Conservation (phyloP, 2,888 invertebrate species). For the Monoplex corrugatus region DNA sequence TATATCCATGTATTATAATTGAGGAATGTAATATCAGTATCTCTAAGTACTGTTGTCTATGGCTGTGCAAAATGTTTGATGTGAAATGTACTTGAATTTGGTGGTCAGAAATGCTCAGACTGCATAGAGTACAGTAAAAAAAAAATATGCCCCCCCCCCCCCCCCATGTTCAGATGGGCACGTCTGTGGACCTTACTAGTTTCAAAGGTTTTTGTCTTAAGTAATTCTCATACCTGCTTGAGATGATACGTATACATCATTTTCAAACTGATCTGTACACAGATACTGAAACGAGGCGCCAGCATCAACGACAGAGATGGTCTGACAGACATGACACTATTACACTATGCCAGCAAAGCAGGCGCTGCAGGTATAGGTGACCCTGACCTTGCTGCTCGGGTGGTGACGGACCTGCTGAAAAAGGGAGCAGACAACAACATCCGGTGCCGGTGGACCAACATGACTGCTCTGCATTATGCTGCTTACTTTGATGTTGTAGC, state of each 20-base stretch:
- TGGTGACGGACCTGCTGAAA: conserved; percentile 73
- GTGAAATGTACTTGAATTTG: too few species aligned
- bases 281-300: conserved; percentile 82
- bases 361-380: conserved; percentile 82
- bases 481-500: conserved; percentile 83
- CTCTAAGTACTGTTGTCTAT: too few species aligned
- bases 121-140: too few species aligned
- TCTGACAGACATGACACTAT: conserved; percentile 83
- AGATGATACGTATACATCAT: too few species aligned
- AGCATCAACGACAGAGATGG: conserved; percentile 83
- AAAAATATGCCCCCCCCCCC: too few species aligned
- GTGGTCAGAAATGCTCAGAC: too few species aligned
- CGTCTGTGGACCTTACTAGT: too few species aligned
- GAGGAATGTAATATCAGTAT: too few species aligned
- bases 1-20: too few species aligned
- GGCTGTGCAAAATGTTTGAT: too few species aligned
- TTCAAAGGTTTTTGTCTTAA: too few species aligned
- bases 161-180: conserved; percentile 11
- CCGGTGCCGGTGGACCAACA: conserved; percentile 83
- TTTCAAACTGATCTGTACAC: conserved; percentile 55
- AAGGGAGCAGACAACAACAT: conserved; percentile 82
- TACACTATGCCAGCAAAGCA: conserved; percentile 83
- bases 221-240: not conserved
- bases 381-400: conserved; percentile 75
- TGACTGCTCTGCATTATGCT: conserved; percentile 83